Base-by-base conservation (phyloP, 2,113 vertebrate species). In the Stigmatopora nigra region DNA sequence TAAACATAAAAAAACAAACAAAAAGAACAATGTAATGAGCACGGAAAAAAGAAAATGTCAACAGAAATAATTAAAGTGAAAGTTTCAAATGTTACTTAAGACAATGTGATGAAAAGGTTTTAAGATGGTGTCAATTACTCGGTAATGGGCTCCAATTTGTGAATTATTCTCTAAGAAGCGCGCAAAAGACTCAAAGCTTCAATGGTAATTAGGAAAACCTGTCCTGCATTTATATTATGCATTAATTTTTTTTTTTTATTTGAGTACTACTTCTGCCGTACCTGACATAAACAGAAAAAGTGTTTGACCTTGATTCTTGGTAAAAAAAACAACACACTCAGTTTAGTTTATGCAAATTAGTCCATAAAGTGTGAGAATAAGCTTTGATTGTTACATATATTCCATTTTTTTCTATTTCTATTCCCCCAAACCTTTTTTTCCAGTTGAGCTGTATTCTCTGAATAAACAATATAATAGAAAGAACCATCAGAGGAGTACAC, bases 1-100 rank as follows among this genome's bases (percentile, higher is more conserved):
- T 88, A 88, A 79, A 84, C 19, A 41, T 41, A 55, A 13, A 55
- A 3, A 6, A 74, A 79, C 81, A 57, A 75, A 41, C n/a, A 55
- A 13, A 31, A 31, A 31, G 25, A 31, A 31, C 25, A 31, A 65
- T 38, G 17, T 55, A 20, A 44, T 20, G 63, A 73, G 46, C 71
- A 81, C 70, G 61, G 45, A 84, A 59, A 80, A 45, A 78, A 71
- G 68, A 10, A 17, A 17, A 22, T 2, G 19, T 25, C 22, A 31
- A 55, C 10, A 55, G 12, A 55, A 55, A 25, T 53, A 10, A 51
- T 52, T 20, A 53, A 41, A 41, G 7, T 53, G 13, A 35, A 14
- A 31, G 53, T 31, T 56, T 14, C 25, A 55, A 56, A 22, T 52
- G 51, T 22, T 53, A 53, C 51, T 53, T 53, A 25, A 13, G 22